Base-by-base conservation (phyloP, 2,888 invertebrate genomes). In the Epirrhoe alternata region DNA sequence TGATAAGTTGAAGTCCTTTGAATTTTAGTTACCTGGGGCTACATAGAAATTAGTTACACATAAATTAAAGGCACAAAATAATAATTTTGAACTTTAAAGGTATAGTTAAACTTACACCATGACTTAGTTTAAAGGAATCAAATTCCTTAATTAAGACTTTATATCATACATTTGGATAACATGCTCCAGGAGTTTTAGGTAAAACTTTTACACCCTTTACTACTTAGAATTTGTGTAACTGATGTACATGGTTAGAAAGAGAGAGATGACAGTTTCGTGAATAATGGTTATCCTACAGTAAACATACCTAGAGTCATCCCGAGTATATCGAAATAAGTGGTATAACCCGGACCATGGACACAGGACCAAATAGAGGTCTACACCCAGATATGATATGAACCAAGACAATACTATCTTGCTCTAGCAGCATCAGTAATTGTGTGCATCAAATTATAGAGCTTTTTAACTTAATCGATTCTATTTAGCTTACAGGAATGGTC, bases 71-170 rank as follows among this genome's bases (percentile, higher is more conserved):
- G n/a, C 42, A 56, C 33, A 38, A 42, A 53, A 17, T 17, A 53
- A 17, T 17, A 52, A 61, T 45, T 61, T 61, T 61, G 42, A 51
- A 51, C 42, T 42, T 24, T 35, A 24, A 59, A 30, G 38, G 7
- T 51, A 50, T 51, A 47, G 6, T 47, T 47, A 14, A 16, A 30
- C 24, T 17, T 42, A 55, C 31, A 51, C 12, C 38, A 45, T 64
- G 50, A 59, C 59, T 62, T 59, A 59, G 42, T 56, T 30, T 7
- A 38, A 59, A n/a, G 69, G 72, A 74, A 72, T 70, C 35, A 63
- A 45, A 74, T 74, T 71, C 70, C 69, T 30, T 61, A 66, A 47
- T 33, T 61, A 49, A 49, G 12, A 61, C 12, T 30, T 24, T 50
- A 56, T 12, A 7, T 6, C 6, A 53, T 16, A 10, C 47, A 56